A percentile compares a stretch with the other conserved stretches of the same genome.
Conservation (phyloP, 1,140 invertebrate genomes). For the Calliopsis andreniformis region DNA sequence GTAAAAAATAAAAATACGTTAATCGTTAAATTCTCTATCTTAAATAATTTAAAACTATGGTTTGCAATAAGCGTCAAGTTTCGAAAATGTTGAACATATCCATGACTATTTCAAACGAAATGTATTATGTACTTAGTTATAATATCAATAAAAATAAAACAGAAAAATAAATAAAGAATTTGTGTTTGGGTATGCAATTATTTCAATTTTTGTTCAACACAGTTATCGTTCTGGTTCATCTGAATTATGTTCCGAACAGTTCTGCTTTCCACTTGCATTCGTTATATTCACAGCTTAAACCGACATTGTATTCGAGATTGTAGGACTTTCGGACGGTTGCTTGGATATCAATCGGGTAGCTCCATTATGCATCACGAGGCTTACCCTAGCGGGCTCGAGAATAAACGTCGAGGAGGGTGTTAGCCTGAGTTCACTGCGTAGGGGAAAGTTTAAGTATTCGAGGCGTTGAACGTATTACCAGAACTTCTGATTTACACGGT, state of each 20-base stretch:
- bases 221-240: neutral
- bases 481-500: constrained; percentile 7
- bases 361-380: constrained; percentile 49
- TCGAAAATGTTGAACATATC: no score
- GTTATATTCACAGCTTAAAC: constrained; percentile 25
- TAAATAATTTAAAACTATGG: no score
- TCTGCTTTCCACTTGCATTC: neutral
- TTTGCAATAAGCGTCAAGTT: no score
- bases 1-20: no score
- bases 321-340: constrained; percentile 40
- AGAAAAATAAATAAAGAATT: neutral
- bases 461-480: constrained; percentile 17
- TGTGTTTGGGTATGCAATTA: no score
- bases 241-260: neutral
- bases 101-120: no score
- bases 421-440: constrained; percentile 27
- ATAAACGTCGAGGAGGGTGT: constrained; percentile 47
- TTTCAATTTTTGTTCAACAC: neutral
- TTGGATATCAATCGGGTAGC: constrained; percentile 50
- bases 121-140: no score
- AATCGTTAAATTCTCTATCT: no score
- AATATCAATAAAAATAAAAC: neutral
- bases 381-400: constrained; percentile 36
- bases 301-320: constrained; percentile 37
- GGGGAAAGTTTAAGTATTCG: constrained; percentile 44